Percentiles rank a stretch among this genome's conserved stretches.
These are phyloP conservation scores for Protosalanx chinensis DNA, from an alignment of 2,797 vertebrate species.

Conservation along the genomic window DNA sequence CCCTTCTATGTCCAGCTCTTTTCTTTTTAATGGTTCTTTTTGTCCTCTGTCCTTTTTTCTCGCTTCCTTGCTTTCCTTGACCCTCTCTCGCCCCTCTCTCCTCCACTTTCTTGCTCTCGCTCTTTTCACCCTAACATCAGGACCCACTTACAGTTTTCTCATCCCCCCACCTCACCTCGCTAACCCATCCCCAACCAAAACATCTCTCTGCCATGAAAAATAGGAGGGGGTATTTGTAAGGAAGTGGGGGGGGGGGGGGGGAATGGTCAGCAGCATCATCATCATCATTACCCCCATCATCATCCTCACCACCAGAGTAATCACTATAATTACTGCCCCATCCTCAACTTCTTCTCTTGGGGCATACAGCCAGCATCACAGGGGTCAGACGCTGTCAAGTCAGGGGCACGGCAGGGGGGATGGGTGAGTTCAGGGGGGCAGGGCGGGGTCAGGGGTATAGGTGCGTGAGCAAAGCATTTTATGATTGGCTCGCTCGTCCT, in stretches of 20 bases:
- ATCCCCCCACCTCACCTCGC: not conserved
- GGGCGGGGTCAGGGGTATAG: not conserved
- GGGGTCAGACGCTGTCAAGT: not conserved
- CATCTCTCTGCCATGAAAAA: not conserved
- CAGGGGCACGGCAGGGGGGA: not conserved
- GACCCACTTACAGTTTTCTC: constrained; percentile 35
- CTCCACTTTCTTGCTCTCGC: constrained; percentile 36
- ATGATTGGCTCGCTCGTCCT: not conserved
- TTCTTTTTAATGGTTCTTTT: constrained; percentile 49
- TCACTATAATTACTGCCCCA: not conserved
- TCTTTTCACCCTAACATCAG: constrained; percentile 54
- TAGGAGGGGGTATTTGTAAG: not conserved
- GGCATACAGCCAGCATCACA: not conserved
- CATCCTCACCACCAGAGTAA: not conserved
- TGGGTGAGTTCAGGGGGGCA: not conserved
- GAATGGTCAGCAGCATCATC: not conserved
- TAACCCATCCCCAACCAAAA: constrained; percentile 4
- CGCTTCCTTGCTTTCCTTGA: not conserved
- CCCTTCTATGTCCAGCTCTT: constrained; percentile 32
- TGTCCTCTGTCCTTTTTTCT: constrained; percentile 43
- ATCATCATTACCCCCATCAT: constrained; percentile 3
- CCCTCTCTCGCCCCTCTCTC: constrained; percentile 25
- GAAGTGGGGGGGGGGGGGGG: not conserved
- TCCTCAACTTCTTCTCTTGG: not conserved
- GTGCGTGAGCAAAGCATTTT: not conserved